Conservation (phyloP, 2,113 vertebrate genomes). For the Ctenodactylus gundi region DNA sequence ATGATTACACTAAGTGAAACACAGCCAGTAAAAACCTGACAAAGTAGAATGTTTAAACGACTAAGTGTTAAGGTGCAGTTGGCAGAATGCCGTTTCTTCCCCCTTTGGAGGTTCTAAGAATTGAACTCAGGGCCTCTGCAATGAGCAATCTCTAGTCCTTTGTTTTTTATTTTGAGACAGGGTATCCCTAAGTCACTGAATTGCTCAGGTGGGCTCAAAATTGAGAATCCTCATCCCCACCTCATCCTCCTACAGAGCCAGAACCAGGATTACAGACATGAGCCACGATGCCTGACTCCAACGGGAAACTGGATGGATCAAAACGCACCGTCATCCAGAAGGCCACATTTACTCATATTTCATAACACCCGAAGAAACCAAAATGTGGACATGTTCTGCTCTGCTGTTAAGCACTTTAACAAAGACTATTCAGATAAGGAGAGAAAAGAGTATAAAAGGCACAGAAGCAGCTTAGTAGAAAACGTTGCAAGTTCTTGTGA, state of each 20-base stretch:
- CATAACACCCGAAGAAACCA: no score
- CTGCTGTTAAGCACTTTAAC: neutral
- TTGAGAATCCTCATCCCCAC: neutral
- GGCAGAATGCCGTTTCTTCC: neutral
- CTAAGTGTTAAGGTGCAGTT: neutral
- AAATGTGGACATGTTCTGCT: neutral
- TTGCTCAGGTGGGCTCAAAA: neutral
- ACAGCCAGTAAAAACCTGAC: neutral
- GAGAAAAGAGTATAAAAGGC: neutral
- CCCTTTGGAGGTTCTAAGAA: neutral
- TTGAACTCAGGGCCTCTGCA: neutral
- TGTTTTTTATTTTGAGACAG: neutral
- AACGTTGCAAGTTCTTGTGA: neutral
- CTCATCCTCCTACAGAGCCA: neutral
- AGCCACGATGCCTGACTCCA: no score
- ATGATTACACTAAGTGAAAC: neutral
- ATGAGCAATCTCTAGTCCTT: neutral
- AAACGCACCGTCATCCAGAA: neutral
- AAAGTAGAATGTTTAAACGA: constrained; percentile 12
- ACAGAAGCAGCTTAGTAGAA: neutral
- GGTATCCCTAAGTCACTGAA: neutral
- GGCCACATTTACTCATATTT: neutral
- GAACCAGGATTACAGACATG: neutral
- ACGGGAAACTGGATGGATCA: no score
- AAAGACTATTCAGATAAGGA: neutral